Conservation (phyloP, 2,888 invertebrate genomes). For the Strigamia maritima region DNA sequence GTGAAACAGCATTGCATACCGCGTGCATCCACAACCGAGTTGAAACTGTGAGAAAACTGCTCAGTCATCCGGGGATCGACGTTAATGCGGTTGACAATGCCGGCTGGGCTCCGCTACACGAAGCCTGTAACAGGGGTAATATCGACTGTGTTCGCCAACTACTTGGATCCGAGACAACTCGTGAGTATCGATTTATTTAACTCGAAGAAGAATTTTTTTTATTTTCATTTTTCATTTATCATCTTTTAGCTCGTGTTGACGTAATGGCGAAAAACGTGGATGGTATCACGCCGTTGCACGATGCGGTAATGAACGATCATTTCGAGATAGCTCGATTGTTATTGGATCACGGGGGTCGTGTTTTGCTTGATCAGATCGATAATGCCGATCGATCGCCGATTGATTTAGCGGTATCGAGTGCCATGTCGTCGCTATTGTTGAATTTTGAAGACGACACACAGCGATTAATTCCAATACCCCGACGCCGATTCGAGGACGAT, state of each 20-base stretch:
- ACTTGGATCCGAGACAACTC: no score
- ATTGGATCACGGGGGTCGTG: background rate
- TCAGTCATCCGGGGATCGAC: conserved; percentile 47
- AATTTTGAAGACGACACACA: background rate
- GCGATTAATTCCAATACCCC: background rate
- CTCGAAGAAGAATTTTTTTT: no score
- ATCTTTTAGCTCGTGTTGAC: background rate
- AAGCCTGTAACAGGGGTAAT: conserved; percentile 38
- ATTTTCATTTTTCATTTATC: no score
- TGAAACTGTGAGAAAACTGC: conserved; percentile 45
- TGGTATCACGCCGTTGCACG: conserved; percentile 39
- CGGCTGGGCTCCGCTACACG: conserved; percentile 41
- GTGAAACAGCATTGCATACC: conserved; percentile 48
- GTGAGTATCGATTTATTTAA: no score
- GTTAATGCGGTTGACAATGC: conserved; percentile 39
- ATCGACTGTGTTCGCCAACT: conserved; percentile 35
- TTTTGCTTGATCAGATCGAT: background rate
- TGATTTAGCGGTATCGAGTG: background rate
- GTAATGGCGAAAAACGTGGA: background rate
- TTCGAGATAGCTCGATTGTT: conserved; percentile 2
- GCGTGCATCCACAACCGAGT: conserved; percentile 50
- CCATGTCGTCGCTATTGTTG: background rate
- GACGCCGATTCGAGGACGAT: background rate
- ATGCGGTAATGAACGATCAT: conserved; percentile 35
- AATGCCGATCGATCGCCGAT: background rate